phyloP scores from a whole-genome alignment of 2,113 vertebrate species.

The Rhipidura dahli region DNA sequence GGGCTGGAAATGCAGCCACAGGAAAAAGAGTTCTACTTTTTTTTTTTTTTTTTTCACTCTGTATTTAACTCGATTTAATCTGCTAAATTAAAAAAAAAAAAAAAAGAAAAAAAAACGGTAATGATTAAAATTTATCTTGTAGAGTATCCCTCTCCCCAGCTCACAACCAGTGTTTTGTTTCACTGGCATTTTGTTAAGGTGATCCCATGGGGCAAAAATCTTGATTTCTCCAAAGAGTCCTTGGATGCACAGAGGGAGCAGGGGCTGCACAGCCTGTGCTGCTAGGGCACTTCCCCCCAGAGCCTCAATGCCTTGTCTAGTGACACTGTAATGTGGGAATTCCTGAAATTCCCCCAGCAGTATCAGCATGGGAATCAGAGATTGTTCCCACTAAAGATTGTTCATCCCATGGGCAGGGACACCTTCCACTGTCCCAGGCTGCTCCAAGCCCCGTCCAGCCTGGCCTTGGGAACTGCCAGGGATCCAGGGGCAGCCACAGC shows the following conservation, averaged over 20 bases:
- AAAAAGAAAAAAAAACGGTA: no score
- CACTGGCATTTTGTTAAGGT: background rate
- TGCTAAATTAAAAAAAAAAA: background rate
- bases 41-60: background rate
- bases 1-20: background rate
- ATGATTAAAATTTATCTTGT: background rate
- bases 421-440: fast-evolving
- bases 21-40: background rate
- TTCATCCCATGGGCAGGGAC: background rate
- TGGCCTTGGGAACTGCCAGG: background rate
- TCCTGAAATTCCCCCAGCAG: background rate
- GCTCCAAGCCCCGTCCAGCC: fast-evolving
- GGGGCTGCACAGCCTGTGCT: background rate
- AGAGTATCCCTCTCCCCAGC: background rate
- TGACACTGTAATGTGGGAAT: background rate
- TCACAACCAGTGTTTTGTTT: background rate
- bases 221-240: background rate
- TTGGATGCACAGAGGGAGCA: background rate
- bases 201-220: background rate
- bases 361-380: background rate
- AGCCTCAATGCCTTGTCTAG: background rate
- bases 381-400: background rate
- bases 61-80: background rate
- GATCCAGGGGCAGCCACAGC: background rate
- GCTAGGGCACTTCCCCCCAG: background rate